A percentile compares a stretch with the other conserved stretches of the same genome.
phyloP scores from a whole-genome alignment of 2,797 vertebrate species.

The Hippoglossus hippoglossus region DNA sequence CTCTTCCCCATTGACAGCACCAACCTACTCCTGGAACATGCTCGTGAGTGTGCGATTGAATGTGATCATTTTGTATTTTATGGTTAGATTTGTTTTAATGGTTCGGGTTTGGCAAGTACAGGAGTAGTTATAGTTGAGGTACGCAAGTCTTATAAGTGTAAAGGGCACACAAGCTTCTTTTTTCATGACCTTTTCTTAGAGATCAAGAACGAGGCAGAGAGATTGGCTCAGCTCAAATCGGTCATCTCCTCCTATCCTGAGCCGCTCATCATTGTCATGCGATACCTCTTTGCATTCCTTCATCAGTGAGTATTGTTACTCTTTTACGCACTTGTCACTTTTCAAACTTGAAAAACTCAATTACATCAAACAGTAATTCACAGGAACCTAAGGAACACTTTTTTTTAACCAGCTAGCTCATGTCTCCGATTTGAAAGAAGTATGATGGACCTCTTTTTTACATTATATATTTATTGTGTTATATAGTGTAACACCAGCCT shows the following conservation, averaged over 20 bases:
- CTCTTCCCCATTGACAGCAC: slow-evolving; percentile 87
- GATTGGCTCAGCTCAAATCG: slow-evolving; percentile 79
- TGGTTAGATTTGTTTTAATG: no score
- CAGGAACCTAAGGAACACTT: background rate
- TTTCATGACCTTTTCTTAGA: slow-evolving; percentile 73
- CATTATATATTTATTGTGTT: no score
- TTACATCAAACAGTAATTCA: background rate
- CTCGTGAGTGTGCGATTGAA: slow-evolving; percentile 74
- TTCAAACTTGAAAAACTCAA: background rate
- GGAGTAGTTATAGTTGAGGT: no score
- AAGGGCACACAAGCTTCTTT: background rate
- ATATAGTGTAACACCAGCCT: no score
- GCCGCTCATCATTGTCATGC: slow-evolving; percentile 84
- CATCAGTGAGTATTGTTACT: slow-evolving; percentile 87
- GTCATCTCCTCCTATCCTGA: slow-evolving; percentile 82
- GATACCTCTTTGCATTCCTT: slow-evolving; percentile 93
- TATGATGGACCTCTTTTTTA: background rate
- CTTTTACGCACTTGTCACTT: background rate
- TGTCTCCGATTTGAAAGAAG: background rate
- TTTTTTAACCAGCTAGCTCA: background rate
- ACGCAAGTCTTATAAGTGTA: background rate
- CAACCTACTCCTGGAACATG: slow-evolving; percentile 82
- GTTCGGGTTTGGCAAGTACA: no score
- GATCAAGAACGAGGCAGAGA: slow-evolving; percentile 82
- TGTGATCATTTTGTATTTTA: background rate